Base-by-base conservation (phyloP, 2,113 vertebrate genomes). In the Cranoglanis bouderius region DNA sequence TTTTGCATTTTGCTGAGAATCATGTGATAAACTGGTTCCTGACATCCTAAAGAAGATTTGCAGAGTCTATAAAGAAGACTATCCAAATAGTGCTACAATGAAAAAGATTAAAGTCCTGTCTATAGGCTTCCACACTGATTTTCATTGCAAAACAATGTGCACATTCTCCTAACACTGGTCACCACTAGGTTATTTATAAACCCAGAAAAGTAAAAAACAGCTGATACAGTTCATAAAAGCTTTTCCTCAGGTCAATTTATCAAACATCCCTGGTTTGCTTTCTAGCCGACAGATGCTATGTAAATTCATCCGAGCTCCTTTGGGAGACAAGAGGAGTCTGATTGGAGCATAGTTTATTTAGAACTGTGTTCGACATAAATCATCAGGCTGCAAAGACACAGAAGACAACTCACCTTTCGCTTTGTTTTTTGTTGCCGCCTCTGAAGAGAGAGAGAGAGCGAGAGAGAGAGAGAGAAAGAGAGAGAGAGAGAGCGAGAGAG, bases 341-440 rank as follows among this genome's bases (percentile, higher is more conserved):
- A 93, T 92, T 89, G 90, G 92, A 92, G 92, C 91, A 93, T 92
- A 94, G 93, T 94, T 95, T 94, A 95, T 93, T 94, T 92, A 91
- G 90, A 94, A 91, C 88, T 81, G 92, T 91, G 93, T 91, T 92
- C 91, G 85, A 95, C 94, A 96, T 95, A 94, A 95, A 95, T 95
- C 96, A 95, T 93, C 93, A 89, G 90, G 92, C 90, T 87, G 91
- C 92, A 93, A 94, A 93, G 84, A 96, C 94, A 88, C 92, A 94
- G 90, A 93, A 94, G 94, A 94, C 94, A 95, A 96, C 96, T 96
- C 95, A 96, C 96, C 96, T 96, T 94, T 96, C 43, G 89, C 94
- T 96, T 96, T 96, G 94, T 89, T 96, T 96, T 96, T 96, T 88
- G 94, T 95, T 92, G 94, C 96, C 87, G 94, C 94, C 91, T 95